These are phyloP conservation scores for Onychorhynchus coronatus DNA, from an alignment of 2,113 vertebrate genomes.

Conservation along the genomic window DNA sequence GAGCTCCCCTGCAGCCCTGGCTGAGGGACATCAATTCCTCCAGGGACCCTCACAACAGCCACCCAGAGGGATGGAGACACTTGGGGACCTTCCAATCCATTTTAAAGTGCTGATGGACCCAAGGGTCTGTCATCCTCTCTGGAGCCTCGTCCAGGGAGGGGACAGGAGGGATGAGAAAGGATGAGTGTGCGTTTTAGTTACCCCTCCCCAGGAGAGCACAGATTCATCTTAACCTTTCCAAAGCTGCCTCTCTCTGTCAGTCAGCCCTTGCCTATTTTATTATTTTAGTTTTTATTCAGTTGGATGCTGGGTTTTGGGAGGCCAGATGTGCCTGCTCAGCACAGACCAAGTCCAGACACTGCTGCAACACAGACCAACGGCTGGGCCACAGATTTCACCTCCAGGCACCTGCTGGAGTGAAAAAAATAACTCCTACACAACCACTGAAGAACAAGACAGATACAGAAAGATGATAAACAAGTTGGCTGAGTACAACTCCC, in stretches of 20 bases:
- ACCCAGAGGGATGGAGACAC: neutral
- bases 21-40: neutral
- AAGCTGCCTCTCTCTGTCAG: neutral
- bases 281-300: fast-evolving
- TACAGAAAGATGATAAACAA: neutral
- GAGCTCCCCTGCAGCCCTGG: neutral
- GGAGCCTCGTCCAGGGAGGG: fast-evolving
- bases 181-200: neutral
- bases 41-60: neutral
- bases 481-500: neutral
- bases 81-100: neutral
- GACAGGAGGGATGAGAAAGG: neutral
- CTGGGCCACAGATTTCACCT: neutral
- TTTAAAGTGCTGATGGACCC: neutral
- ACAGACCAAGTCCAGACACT: neutral
- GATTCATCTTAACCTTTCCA: neutral
- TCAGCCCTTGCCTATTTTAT: neutral
- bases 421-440: neutral
- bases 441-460: neutral
- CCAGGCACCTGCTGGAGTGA: neutral
- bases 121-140: neutral
- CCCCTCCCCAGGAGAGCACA: neutral
- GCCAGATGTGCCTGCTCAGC: neutral
- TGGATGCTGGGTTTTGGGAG: neutral
- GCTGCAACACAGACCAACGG: neutral